These are phyloP conservation scores for Cyprinodon brontotheroides DNA, from an alignment of 2,113 vertebrate species.

Conservation along the genomic window DNA sequence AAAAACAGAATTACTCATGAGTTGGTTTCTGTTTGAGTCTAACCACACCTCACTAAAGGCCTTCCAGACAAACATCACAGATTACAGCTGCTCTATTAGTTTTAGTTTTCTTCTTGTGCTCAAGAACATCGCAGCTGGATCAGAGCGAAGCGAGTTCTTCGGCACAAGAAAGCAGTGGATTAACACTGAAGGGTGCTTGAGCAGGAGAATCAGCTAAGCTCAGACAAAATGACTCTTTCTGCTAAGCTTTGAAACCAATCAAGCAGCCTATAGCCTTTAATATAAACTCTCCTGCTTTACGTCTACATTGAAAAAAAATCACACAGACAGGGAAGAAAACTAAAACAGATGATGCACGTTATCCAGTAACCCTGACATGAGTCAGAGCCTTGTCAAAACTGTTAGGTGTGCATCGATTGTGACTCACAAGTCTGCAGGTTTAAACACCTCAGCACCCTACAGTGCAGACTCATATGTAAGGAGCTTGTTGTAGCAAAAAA, in stretches of 20 bases:
- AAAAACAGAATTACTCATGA: constrained; percentile 15
- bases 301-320: constrained; percentile 23
- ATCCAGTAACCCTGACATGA: constrained; percentile 25
- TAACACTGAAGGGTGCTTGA: constrained; percentile 49
- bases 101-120: constrained; percentile 5
- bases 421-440: constrained; percentile 37
- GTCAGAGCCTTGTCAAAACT: constrained; percentile 37
- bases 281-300: constrained; percentile 15
- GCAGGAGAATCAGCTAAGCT: constrained; percentile 30
- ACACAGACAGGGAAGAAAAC: not conserved
- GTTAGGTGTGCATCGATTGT: constrained; percentile 2
- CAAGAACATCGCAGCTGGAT: constrained; percentile 30
- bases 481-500: not conserved
- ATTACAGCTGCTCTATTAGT: constrained; percentile 9
- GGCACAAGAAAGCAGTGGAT: constrained; percentile 63
- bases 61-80: constrained; percentile 20
- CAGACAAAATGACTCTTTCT: constrained; percentile 30
- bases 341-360: not conserved
- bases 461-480: constrained; percentile 28
- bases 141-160: constrained; percentile 37
- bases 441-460: not conserved
- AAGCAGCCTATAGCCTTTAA: constrained; percentile 9
- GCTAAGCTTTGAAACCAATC: constrained; percentile 57
- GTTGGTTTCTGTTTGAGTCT: constrained; percentile 13
- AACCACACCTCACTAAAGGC: not conserved